Base-by-base conservation (phyloP, 2,888 invertebrate species). In the Megaustenia siamemsis region DNA sequence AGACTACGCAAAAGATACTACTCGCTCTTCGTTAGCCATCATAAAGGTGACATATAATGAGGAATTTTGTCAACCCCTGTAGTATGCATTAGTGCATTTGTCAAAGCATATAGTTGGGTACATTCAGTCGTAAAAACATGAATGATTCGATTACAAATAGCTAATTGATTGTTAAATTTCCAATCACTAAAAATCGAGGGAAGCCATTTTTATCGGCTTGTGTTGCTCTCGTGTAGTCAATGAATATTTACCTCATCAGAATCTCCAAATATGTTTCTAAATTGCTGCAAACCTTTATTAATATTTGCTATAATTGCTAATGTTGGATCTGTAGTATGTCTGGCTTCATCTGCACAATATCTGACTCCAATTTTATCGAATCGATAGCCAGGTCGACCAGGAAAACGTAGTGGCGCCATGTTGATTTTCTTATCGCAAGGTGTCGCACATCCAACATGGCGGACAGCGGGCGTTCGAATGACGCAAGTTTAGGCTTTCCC, bases 321-420 rank as follows among this genome's bases (percentile, higher is more conserved):
- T 63, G 91, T 87, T 76, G 92, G 91, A 87, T 93, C 93, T 75
- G 88, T 86, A n/a, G 88, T 88, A 83, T 91, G 90, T 86, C 90
- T 90, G 66, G 90, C 89, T 84, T 93, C 93, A 88, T 93, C 92
- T 53, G 89, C 90, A 68, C 91, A 90, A 87, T 90, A 93, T 87
- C 89, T 87, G 71, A 92, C 88, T 66, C 90, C 91, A 86, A 89
- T 86, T 86, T 92, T 90, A 86, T 91, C 93, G 89, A 92, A 93
- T 90, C 93, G 91, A 88, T 91, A 92, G 60, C 93, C 93, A 84
- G 93, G 93, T 88, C 93, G 92, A 86, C 93, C 93, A 84, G 93
- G 93, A 89, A 93, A 93, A 82, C 93, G 89, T 82, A 93, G 87
- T 88, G 93, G 91, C 93, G 93, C 93, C 93, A 93, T 93, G 90